Evolutionary conservation across 1,140 invertebrate genomes (phyloP).

Genomic region (Liolophura sinensis): DNA sequence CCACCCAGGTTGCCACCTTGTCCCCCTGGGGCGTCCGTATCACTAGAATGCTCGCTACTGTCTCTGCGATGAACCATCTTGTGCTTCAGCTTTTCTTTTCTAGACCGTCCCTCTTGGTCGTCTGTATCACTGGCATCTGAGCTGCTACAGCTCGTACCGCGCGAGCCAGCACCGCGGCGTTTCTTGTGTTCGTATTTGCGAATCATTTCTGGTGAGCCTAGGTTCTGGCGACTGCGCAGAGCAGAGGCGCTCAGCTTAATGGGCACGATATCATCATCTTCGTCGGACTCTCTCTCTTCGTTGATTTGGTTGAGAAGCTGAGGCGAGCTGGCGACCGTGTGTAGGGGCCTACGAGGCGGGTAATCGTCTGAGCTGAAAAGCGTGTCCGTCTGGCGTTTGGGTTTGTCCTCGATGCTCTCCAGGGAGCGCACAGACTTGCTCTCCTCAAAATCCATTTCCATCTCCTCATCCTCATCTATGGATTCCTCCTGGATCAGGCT

Average conservation of each 20-base stretch:
- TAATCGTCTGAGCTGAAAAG: conserved; percentile 40
- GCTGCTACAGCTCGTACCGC: conserved; percentile 84
- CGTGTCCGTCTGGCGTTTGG: conserved; percentile 23
- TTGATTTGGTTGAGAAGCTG: conserved; percentile 74
- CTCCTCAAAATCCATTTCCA: conserved; percentile 30
- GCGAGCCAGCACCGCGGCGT: conserved; percentile 73
- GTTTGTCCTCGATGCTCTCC: conserved; percentile 41
- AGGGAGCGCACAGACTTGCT: conserved; percentile 42
- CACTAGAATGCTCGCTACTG: conserved; percentile 58
- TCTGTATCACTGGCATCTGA: conserved; percentile 86
- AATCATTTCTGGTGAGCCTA: conserved; percentile 58
- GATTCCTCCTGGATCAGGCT: conserved; percentile 52
- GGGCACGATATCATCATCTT: conserved; percentile 36
- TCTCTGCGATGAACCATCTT: conserved; percentile 52
- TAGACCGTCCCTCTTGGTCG: conserved; percentile 82
- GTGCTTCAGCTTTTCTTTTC: conserved; percentile 71
- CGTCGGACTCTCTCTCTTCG: conserved; percentile 67
- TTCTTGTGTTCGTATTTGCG: conserved; percentile 67
- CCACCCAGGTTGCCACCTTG: not conserved
- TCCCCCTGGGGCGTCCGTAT: conserved; percentile 43
- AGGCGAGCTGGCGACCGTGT: conserved; percentile 64
- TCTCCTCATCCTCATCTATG: conserved; percentile 38
- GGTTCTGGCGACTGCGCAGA: conserved; percentile 7
- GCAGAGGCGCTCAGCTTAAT: not conserved
- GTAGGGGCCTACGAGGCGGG: conserved; percentile 46